Percentiles rank a stretch among this genome's conserved stretches.
Evolutionary conservation across 2,888 invertebrate genomes (phyloP).

Genomic region (Ecliptopera silaceata): DNA sequence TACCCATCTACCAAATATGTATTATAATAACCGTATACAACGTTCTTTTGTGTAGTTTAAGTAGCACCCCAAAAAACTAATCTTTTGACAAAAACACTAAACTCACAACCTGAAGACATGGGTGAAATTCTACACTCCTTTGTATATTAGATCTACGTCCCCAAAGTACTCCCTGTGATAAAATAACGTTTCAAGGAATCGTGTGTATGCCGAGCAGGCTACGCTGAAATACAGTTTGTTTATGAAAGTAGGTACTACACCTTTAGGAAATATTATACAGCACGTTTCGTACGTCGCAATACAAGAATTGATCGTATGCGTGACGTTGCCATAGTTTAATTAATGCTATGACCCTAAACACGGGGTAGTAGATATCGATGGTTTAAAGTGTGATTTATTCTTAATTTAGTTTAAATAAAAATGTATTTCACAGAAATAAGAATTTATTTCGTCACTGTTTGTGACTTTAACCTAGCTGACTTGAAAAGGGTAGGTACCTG

Average conservation of each 20-base stretch:
- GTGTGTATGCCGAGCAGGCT: constrained; percentile 50
- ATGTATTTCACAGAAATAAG: too few species aligned
- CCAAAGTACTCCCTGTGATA: constrained; percentile 35
- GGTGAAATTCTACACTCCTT: constrained; percentile 27
- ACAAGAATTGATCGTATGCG: background rate
- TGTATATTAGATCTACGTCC: constrained; percentile 28
- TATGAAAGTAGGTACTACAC: background rate
- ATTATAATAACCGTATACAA: background rate
- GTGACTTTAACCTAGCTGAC: background rate
- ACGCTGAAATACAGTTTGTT: constrained; percentile 43
- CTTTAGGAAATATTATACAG: background rate
- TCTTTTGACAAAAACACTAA: constrained; percentile 15
- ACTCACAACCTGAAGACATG: constrained; percentile 19
- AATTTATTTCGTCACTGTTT: background rate
- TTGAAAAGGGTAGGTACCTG: background rate
- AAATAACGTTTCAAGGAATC: constrained; percentile 42
- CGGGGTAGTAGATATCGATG: too few species aligned
- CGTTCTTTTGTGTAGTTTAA: background rate
- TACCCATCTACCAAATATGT: background rate
- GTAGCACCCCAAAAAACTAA: background rate
- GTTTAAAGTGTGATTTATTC: too few species aligned
- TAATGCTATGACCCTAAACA: too few species aligned
- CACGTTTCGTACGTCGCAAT: background rate
- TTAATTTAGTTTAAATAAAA: too few species aligned
- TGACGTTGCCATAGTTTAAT: background rate